These are phyloP conservation scores for Acanthosepion pharaonis DNA, from an alignment of 2,888 invertebrate species.

Conservation along the genomic window DNA sequence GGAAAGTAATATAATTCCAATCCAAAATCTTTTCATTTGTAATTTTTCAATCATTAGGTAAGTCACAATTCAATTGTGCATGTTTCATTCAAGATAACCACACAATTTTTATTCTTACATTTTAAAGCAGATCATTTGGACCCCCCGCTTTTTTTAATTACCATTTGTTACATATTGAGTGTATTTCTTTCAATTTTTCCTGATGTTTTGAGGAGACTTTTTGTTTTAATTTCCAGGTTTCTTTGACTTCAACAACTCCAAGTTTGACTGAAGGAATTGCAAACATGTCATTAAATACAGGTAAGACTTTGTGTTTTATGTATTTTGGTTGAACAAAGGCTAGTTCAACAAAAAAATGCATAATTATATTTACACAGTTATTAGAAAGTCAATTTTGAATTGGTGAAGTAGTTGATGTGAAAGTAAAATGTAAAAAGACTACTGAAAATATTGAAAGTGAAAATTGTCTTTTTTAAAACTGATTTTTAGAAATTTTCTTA, in stretches of 20 bases:
- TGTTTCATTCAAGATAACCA: too few species aligned
- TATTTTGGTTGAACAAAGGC: too few species aligned
- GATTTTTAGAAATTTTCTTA: not conserved
- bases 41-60: too few species aligned
- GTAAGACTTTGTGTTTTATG: slow-evolving; percentile 50
- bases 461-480: not conserved
- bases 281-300: slow-evolving; percentile 63
- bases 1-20: too few species aligned
- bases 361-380: not conserved
- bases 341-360: not conserved
- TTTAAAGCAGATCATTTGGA: too few species aligned
- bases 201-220: not conserved
- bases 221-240: slow-evolving; percentile 54
- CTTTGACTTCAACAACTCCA: slow-evolving; percentile 54
- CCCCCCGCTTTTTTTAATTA: too few species aligned
- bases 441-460: not conserved
- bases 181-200: not conserved
- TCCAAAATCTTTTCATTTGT: too few species aligned
- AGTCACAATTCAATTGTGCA: too few species aligned
- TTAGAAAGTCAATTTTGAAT: not conserved
- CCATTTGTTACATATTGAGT: not conserved
- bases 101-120: too few species aligned
- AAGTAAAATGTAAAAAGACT: too few species aligned
- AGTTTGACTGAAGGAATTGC: slow-evolving; percentile 55
- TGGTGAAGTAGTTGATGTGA: too few species aligned